Conservation (phyloP, 2,113 vertebrate species). For the Eolophus roseicapilla region DNA sequence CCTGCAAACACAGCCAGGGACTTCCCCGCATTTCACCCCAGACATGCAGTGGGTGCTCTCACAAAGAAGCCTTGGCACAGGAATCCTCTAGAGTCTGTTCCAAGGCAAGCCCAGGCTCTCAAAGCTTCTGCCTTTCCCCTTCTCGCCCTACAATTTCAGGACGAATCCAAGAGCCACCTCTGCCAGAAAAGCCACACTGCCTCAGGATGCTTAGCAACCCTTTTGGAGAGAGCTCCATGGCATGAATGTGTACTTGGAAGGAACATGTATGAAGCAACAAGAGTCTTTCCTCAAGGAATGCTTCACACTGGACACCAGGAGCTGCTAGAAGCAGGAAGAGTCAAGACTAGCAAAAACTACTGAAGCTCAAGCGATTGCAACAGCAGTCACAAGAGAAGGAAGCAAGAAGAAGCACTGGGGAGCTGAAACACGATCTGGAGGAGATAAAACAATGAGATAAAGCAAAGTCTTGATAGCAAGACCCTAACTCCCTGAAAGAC, state of each 20-base stretch:
- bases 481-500: background rate
- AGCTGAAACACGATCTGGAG: background rate
- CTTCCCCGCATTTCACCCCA: background rate
- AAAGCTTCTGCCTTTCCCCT: background rate
- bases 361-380: background rate
- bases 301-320: background rate
- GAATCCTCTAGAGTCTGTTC: background rate
- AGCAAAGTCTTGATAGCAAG: background rate
- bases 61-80: background rate
- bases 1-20: background rate
- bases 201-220: background rate
- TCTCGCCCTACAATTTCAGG: background rate
- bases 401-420: background rate
- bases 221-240: background rate
- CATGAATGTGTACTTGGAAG: accelerated
- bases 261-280: background rate
- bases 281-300: background rate
- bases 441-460: background rate
- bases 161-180: background rate
- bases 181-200: background rate
- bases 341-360: background rate
- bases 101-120: background rate
- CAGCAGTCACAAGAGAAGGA: background rate
- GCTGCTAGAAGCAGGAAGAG: background rate
- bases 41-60: background rate